Evolutionary conservation across 2,797 vertebrate species (phyloP).

Genomic region (Lithobates pipiens): DNA sequence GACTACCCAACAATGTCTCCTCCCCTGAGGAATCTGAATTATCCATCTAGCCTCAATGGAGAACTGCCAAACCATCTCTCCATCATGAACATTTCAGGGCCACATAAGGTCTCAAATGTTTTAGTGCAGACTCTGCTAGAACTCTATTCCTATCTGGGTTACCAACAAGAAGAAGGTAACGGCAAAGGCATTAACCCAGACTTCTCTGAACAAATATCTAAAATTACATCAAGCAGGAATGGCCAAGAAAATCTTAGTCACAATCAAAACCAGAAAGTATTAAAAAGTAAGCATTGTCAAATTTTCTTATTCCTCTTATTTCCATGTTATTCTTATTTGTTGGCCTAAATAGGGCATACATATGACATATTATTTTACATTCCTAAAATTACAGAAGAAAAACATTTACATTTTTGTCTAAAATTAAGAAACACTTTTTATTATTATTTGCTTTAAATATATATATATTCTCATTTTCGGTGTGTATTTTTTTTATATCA

Average conservation of each 20-base stretch:
- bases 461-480: no score
- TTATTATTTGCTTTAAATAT: no score
- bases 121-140: background rate
- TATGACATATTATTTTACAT: no score
- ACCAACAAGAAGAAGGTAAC: background rate
- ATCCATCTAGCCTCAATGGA: background rate
- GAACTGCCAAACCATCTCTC: background rate
- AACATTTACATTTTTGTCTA: no score
- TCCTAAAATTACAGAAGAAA: no score
- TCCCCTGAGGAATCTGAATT: background rate
- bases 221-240: background rate
- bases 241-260: background rate
- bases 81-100: background rate
- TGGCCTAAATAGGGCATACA: no score
- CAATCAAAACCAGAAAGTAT: background rate
- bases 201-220: background rate
- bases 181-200: background rate
- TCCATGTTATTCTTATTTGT: background rate
- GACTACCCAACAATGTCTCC: slow-evolving; percentile 7
- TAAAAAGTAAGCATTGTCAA: slow-evolving; percentile 12
- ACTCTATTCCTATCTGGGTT: background rate
- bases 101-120: background rate
- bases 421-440: no score
- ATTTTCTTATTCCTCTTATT: no score
- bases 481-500: no score